A percentile compares a stretch with the other conserved stretches of the same genome.
phyloP scores from a whole-genome alignment of 2,888 invertebrate species.

The Nomada fabriciana region DNA sequence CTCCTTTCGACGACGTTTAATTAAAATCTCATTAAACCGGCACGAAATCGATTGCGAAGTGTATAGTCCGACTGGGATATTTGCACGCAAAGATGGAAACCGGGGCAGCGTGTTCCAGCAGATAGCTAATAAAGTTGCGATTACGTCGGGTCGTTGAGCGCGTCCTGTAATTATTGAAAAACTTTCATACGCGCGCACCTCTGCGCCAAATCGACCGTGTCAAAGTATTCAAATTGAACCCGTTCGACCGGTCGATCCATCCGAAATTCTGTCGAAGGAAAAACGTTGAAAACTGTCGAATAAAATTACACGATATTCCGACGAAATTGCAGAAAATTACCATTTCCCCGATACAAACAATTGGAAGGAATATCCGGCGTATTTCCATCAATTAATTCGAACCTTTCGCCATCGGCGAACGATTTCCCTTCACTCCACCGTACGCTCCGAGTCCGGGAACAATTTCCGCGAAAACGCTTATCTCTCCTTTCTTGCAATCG shows the following conservation, averaged over 20 bases:
- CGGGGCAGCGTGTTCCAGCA: background rate
- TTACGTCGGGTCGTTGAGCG: background rate
- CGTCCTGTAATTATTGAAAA: constrained; percentile 31
- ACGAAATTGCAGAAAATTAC: constrained; percentile 4
- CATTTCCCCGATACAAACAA: background rate
- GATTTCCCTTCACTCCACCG: background rate
- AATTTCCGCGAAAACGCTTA: constrained; percentile 4
- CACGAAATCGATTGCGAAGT: constrained; percentile 40
- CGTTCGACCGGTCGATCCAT: background rate
- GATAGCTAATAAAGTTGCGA: constrained; percentile 37
- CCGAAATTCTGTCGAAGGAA: background rate
- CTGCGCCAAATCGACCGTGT: background rate
- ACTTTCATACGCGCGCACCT: background rate
- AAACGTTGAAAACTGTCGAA: background rate
- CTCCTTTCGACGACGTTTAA: constrained; percentile 44
- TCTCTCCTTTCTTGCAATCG: constrained; percentile 8
- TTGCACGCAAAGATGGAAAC: constrained; percentile 32
- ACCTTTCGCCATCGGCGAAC: background rate
- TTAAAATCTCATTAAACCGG: constrained; percentile 58
- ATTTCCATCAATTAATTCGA: constrained; percentile 16
- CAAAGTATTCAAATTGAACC: background rate
- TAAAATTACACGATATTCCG: background rate
- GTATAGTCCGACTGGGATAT: constrained; percentile 23
- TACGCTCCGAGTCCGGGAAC: background rate
- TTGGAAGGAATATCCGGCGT: background rate